Evolutionary conservation across 2,888 invertebrate genomes (phyloP).

Genomic region (Leptopterna dolabrata): DNA sequence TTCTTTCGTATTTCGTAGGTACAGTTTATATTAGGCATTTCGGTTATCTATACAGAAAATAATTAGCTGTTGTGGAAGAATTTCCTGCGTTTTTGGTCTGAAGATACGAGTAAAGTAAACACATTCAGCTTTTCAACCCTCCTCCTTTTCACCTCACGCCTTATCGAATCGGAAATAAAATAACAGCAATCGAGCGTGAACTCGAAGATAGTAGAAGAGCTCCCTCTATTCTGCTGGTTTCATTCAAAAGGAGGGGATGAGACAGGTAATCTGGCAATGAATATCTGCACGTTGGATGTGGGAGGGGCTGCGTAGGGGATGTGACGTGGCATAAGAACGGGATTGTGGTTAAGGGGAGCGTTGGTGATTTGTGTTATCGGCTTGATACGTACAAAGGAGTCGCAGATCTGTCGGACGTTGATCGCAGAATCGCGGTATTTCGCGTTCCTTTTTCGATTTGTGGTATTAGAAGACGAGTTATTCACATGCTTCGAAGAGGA

Average conservation of each 20-base stretch:
- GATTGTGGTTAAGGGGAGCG: not conserved
- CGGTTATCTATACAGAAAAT: too few relatives aligned
- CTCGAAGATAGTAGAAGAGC: not conserved
- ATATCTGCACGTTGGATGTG: not conserved
- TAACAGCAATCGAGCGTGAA: conserved; percentile 5
- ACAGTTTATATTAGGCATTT: too few relatives aligned
- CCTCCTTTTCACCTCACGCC: not conserved
- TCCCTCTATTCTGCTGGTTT: not conserved
- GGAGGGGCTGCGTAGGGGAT: not conserved
- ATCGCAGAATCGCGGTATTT: too few relatives aligned
- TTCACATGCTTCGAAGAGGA: too few relatives aligned
- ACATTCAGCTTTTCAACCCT: not conserved
- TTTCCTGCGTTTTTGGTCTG: too few relatives aligned
- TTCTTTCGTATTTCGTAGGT: too few relatives aligned
- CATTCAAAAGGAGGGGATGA: not conserved
- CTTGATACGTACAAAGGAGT: too few relatives aligned
- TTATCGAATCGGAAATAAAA: not conserved
- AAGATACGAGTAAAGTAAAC: not conserved
- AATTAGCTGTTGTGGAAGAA: too few relatives aligned
- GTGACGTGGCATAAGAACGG: not conserved
- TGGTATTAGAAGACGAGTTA: too few relatives aligned
- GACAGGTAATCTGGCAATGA: not conserved
- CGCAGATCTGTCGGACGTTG: too few relatives aligned
- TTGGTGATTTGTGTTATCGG: not conserved
- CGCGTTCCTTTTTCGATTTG: too few relatives aligned